phyloP scores from a whole-genome alignment of 2,797 vertebrate genomes.

The Sebastes itinus region DNA sequence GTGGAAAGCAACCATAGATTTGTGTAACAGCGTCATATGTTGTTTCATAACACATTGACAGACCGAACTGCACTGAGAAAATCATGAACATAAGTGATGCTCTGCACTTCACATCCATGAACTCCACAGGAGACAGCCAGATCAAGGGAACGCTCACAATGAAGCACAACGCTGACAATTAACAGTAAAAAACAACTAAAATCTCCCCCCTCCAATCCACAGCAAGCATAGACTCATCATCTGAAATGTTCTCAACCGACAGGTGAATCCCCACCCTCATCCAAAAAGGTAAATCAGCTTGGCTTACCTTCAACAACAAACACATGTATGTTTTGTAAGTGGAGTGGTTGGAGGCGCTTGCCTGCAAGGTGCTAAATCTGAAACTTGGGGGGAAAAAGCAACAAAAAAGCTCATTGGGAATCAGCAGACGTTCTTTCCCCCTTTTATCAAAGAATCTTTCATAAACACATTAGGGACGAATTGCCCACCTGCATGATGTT shows the following conservation, averaged over 20 bases:
- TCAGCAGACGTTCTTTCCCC: conserved; percentile 69
- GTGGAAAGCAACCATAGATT: background rate
- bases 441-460: conserved; percentile 86
- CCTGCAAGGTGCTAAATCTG: conserved; percentile 70
- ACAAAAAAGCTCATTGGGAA: conserved; percentile 83
- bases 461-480: conserved; percentile 85
- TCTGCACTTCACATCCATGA: background rate
- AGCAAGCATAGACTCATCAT: background rate
- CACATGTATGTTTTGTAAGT: conserved; percentile 69
- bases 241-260: conserved; percentile 7
- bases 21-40: background rate
- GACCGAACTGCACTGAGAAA: background rate
- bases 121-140: background rate
- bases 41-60: background rate
- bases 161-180: background rate
- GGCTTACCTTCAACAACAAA: conserved; percentile 76
- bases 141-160: background rate
- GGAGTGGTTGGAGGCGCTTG: conserved; percentile 55
- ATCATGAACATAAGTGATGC: background rate
- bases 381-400: conserved; percentile 78
- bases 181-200: background rate
- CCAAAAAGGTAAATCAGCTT: conserved; percentile 70
- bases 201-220: background rate
- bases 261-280: background rate
- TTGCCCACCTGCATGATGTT: conserved; percentile 89